Evolutionary conservation across 2,797 vertebrate genomes (phyloP).

Genomic region (Falco peregrinus): DNA sequence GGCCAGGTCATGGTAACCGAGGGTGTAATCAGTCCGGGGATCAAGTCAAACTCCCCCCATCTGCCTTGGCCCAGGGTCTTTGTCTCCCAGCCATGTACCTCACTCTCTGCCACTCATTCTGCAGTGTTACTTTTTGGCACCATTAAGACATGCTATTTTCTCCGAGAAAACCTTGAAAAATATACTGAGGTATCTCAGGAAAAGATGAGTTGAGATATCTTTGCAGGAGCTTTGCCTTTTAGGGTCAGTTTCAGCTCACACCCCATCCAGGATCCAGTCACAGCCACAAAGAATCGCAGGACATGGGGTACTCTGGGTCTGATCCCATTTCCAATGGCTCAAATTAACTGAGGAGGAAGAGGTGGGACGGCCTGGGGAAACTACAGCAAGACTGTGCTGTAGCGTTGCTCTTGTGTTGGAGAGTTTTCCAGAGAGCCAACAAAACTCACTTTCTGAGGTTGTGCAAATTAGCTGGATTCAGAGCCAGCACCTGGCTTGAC

Average conservation of each 20-base stretch:
- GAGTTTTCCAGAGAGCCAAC: neutral
- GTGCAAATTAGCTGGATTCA: neutral
- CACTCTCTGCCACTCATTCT: neutral
- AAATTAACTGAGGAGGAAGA: neutral
- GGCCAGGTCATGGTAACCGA: neutral
- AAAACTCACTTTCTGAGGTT: neutral
- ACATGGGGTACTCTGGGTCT: neutral
- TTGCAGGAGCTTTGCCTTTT: neutral
- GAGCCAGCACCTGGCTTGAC: neutral
- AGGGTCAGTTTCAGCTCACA: neutral
- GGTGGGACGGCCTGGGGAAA: neutral
- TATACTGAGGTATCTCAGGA: neutral
- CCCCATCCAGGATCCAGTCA: neutral
- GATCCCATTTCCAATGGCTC: neutral
- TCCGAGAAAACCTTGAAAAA: neutral
- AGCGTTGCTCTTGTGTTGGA: neutral
- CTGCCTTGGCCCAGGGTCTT: neutral
- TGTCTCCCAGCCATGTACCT: accelerated
- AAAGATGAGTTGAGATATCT: neutral
- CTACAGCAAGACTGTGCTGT: neutral
- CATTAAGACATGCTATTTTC: neutral
- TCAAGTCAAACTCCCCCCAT: neutral
- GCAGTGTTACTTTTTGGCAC: neutral
- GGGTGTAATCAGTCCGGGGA: neutral
- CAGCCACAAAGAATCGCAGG: neutral